Conservation (phyloP, 2,113 vertebrate genomes). For the Rostratula benghalensis region DNA sequence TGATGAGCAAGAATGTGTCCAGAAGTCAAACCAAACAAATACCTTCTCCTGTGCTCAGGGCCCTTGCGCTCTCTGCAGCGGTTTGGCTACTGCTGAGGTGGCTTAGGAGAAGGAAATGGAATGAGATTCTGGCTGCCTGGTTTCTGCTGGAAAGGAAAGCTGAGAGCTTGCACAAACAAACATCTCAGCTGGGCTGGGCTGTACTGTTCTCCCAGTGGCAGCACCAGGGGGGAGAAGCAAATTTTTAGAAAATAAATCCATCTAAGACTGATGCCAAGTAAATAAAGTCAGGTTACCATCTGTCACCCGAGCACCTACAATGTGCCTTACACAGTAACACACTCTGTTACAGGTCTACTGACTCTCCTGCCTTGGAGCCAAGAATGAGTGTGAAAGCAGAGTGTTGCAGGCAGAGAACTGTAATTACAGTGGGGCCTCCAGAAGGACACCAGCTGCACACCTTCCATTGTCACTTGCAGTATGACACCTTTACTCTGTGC, state of each 20-base stretch:
- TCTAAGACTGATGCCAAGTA: accelerated
- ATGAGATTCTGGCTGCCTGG: not conserved
- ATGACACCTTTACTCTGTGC: too few species aligned
- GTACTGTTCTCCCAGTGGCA: not conserved
- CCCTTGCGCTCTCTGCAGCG: not conserved
- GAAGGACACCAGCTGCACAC: accelerated
- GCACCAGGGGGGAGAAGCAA: accelerated
- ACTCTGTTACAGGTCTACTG: not conserved
- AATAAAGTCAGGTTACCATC: accelerated
- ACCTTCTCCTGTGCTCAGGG: accelerated
- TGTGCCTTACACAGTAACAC: accelerated
- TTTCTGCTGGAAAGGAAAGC: not conserved
- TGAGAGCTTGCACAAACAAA: not conserved
- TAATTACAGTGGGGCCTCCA: accelerated
- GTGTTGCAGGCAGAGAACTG: not conserved
- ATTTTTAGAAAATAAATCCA: not conserved
- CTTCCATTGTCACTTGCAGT: accelerated
- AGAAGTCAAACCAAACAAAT: not conserved
- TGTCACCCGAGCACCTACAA: accelerated
- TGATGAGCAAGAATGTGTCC: not conserved
- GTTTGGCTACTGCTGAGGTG: not conserved
- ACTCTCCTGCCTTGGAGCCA: not conserved
- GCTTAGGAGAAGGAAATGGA: not conserved
- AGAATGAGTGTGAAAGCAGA: not conserved
- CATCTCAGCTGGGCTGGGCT: not conserved